A percentile compares a stretch with the other conserved stretches of the same genome.
Conservation (phyloP, 1,140 invertebrate genomes). For the Zaprionus taronus region DNA sequence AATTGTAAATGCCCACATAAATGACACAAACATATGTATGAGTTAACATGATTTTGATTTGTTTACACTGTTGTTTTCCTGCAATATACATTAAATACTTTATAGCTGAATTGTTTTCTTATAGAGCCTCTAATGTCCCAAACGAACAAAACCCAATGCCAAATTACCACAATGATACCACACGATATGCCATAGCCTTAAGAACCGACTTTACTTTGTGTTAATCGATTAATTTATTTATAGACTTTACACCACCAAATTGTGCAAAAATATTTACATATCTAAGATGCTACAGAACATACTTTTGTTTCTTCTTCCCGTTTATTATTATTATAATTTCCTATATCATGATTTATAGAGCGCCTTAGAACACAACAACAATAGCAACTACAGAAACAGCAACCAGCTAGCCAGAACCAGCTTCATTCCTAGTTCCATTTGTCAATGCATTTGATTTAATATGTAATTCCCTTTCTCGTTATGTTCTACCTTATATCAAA, state of each 20-base stretch:
- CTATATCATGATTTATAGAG: conserved; percentile 4
- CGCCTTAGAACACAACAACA: conserved; percentile 20
- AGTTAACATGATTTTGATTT: conserved; percentile 58
- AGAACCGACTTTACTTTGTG: conserved; percentile 64
- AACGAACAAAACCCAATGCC: conserved; percentile 47
- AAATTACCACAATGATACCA: conserved; percentile 29
- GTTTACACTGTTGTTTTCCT: conserved; percentile 47
- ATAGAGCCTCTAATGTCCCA: conserved; percentile 62
- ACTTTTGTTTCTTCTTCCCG: conserved; percentile 16
- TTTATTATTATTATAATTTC: conserved; percentile 29
- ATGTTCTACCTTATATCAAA: conserved; percentile 43
- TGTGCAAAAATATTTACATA: conserved; percentile 34
- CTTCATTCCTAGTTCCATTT: conserved; percentile 45
- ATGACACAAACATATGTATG: conserved; percentile 62
- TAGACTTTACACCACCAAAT: conserved; percentile 51
- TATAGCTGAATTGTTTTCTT: conserved; percentile 56
- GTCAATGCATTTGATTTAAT: conserved; percentile 61
- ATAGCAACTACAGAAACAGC: conserved; percentile 10
- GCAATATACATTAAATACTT: conserved; percentile 38
- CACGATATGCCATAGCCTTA: conserved; percentile 61
- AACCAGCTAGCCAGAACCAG: conserved; percentile 38
- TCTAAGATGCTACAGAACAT: conserved; percentile 33
- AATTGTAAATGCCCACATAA: conserved; percentile 58
- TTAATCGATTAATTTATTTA: conserved; percentile 46
- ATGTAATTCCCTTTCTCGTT: conserved; percentile 41